Percentiles rank a stretch among this genome's conserved stretches.
Conservation (phyloP, 2,888 invertebrate species). For the Cataglyphis altisquamis region DNA sequence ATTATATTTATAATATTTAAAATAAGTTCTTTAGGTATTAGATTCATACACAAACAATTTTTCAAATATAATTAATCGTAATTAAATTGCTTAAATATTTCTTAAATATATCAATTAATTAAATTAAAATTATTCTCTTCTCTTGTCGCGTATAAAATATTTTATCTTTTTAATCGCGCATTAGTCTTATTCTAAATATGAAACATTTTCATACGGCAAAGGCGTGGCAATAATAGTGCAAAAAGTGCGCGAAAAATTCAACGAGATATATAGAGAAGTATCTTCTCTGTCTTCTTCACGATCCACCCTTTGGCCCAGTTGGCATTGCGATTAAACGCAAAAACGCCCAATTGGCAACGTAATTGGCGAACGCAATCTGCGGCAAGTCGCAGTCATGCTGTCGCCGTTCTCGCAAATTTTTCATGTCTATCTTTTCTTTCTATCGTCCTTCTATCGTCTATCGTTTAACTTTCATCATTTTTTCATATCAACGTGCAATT, state of each 20-base stretch:
- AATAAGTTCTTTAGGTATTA: not conserved
- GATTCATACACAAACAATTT: not conserved
- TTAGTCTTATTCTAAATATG: not conserved
- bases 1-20: not conserved
- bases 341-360: constrained; percentile 71
- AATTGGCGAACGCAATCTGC: constrained; percentile 60
- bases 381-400: constrained; percentile 63
- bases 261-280: constrained; percentile 40
- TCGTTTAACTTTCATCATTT: constrained; percentile 19
- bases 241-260: not conserved
- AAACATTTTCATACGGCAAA: not conserved
- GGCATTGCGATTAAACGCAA: constrained; percentile 64
- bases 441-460: too few species aligned
- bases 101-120: not conserved
- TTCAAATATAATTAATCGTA: not conserved
- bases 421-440: constrained; percentile 25
- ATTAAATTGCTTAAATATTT: not conserved
- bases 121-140: not conserved
- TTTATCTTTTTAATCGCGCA: not conserved
- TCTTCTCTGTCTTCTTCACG: constrained; percentile 25
- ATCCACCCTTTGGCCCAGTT: constrained; percentile 69
- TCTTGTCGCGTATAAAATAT: not conserved
- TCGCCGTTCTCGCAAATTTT: constrained; percentile 57
- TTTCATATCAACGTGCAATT: not conserved
- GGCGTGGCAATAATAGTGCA: not conserved